Base-by-base conservation (phyloP, 2,797 vertebrate genomes). In the Pogonophryne albipinna region DNA sequence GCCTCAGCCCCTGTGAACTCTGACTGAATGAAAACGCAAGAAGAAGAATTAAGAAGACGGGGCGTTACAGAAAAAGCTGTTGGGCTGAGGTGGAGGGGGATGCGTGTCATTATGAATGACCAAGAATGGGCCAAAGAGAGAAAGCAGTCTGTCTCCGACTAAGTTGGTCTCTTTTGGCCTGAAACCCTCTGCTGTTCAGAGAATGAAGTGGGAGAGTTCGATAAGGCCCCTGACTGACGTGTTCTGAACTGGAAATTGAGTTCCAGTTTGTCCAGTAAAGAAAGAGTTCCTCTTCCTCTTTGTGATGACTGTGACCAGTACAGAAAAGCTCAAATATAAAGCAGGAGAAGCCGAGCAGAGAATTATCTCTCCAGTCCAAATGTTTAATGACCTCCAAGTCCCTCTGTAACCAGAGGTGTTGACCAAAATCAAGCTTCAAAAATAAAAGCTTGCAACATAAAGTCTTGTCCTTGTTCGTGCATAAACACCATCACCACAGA, bases 1-100 rank as follows among this genome's bases (percentile, higher is more conserved):
- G 95, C 95, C 90, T 86, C 89, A 89, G 88, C 88, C 91, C 89
- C 86, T 5, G 55, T 85, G 87, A 91, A 81, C 78, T 68, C 52
- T 52, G 66, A 76, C 85, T 91, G 88, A 64, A 74, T 20, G 66
- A 74, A 20, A 78, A 59, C 17, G 13, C 1, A 10, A 71, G 10
- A 2, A 79, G 87, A 90, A 70, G 78, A 84, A 76, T 57, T 20
- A 19, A 63, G 58, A 84, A 85, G 86, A 80, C 0, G 78, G 86
- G 92, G 87, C 91, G 80, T 6, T 6, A 87, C 59, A 85, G 83
- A 82, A 80, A 55, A 78, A 78, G 87, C 88, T 38, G 31, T 71
- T 87, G 89, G 91, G 93, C 85, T 85, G 89, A 92, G 87, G 86
- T 0, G 79, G 89, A 93, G 87, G 71, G 71, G 82, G 69, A 64